phyloP scores from a whole-genome alignment of 1,140 invertebrate species.

The Diorhabda elongata region DNA sequence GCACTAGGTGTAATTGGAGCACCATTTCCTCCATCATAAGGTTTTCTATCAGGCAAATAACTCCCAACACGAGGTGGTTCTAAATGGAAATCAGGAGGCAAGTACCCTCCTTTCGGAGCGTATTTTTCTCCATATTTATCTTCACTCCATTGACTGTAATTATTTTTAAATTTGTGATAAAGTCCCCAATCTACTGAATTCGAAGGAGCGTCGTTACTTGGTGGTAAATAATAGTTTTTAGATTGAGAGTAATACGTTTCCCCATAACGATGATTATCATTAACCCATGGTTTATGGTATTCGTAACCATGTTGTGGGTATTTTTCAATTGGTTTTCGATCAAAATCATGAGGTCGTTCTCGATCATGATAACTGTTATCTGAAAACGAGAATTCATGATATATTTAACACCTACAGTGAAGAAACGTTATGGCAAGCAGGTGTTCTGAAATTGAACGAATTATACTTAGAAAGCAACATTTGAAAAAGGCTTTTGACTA shows the following conservation, averaged over 20 bases:
- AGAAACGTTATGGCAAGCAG: too few species aligned
- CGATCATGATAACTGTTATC: too few species aligned
- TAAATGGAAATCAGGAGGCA: conserved; percentile 10
- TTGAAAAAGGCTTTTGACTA: too few species aligned
- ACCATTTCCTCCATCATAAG: conserved; percentile 12
- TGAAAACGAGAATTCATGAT: too few species aligned
- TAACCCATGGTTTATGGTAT: not conserved
- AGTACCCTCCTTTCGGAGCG: conserved; percentile 8
- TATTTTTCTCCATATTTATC: conserved; percentile 27
- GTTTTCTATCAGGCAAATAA: conserved; percentile 21
- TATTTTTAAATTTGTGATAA: conserved; percentile 42
- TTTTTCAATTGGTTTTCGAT: too few species aligned
- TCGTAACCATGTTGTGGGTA: too few species aligned
- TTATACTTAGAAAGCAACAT: too few species aligned
- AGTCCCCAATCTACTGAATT: conserved; percentile 42
- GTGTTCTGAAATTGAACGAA: too few species aligned
- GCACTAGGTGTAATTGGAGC: conserved; percentile 22
- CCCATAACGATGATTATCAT: not conserved
- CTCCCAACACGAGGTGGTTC: conserved; percentile 5
- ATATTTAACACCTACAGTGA: too few species aligned
- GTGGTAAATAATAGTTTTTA: conserved; percentile 34
- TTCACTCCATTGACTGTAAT: conserved; percentile 41
- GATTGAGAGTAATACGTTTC: conserved; percentile 24
- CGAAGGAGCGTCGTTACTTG: conserved; percentile 24
- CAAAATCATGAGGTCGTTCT: too few species aligned